A percentile compares a stretch with the other conserved stretches of the same genome.
These are phyloP conservation scores for Kryptolebias ocellatus DNA, from an alignment of 2,797 vertebrate species.

Conservation along the genomic window DNA sequence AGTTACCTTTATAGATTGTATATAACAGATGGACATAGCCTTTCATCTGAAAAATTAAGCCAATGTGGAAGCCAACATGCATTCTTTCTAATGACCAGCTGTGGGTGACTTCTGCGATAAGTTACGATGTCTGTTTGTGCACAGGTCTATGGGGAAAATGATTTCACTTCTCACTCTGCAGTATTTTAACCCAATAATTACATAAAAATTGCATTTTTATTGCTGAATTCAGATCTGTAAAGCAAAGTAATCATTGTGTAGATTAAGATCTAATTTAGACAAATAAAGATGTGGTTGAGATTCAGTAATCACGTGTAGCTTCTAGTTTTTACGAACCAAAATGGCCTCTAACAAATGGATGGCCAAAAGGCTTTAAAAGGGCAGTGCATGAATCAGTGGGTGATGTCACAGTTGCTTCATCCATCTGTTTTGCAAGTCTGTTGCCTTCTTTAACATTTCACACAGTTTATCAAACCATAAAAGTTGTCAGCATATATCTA, in stretches of 20 bases:
- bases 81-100: background rate
- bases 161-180: background rate
- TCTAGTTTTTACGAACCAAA: background rate
- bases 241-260: background rate
- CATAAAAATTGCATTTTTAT: too few species aligned
- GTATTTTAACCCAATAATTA: too few species aligned
- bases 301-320: background rate
- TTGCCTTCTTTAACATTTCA: constrained; percentile 7
- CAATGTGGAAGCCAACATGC: background rate
- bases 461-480: constrained; percentile 4
- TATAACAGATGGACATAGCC: background rate
- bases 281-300: background rate
- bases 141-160: background rate
- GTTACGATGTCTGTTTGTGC: background rate
- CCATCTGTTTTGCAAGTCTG: constrained; percentile 6
- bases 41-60: constrained; percentile 7
- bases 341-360: background rate
- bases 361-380: background rate
- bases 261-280: background rate
- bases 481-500: background rate
- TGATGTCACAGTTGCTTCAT: background rate
- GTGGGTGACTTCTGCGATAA: background rate
- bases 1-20: background rate
- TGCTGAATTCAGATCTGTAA: too few species aligned
- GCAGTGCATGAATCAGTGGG: background rate